These are phyloP conservation scores for Mellilla xanthometata DNA, from an alignment of 2,888 invertebrate species.

Conservation along the genomic window DNA sequence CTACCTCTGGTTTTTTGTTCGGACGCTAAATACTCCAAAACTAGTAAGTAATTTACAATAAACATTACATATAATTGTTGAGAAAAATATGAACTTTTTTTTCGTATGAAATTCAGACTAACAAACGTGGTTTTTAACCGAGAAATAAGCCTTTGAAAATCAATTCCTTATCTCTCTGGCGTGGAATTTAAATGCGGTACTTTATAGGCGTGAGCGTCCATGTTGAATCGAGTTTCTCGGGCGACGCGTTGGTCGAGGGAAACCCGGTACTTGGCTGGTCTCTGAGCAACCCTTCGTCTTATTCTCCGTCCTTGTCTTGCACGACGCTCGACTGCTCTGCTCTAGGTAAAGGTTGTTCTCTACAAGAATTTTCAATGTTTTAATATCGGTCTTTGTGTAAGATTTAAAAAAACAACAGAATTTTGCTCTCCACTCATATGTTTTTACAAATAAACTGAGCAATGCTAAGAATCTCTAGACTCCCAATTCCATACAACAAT, in stretches of 20 bases:
- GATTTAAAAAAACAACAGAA: too few species aligned
- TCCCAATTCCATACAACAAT: too few species aligned
- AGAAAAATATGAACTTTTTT: slow-evolving; percentile 67
- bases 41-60: not conserved
- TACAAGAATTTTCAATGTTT: not conserved
- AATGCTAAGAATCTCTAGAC: too few species aligned
- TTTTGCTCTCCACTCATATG: too few species aligned
- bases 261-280: slow-evolving; percentile 73
- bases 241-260: slow-evolving; percentile 42
- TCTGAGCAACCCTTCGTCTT: slow-evolving; percentile 84
- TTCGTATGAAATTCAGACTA: slow-evolving; percentile 42
- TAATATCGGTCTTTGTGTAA: too few species aligned
- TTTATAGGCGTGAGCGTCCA: slow-evolving; percentile 74
- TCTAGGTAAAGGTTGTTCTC: slow-evolving; percentile 57
- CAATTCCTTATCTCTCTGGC: slow-evolving; percentile 81
- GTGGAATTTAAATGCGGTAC: slow-evolving; percentile 77
- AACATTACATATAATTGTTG: slow-evolving; percentile 41
- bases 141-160: slow-evolving; percentile 50
- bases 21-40: slow-evolving; percentile 45
- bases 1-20: slow-evolving; percentile 70
- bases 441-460: too few species aligned
- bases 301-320: slow-evolving; percentile 82
- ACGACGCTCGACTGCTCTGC: slow-evolving; percentile 77
- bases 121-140: slow-evolving; percentile 10
- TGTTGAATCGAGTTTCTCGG: slow-evolving; percentile 61